Evolutionary conservation across 2,888 invertebrate genomes (phyloP).

Genomic region (Branchipolynoe longqiensis): DNA sequence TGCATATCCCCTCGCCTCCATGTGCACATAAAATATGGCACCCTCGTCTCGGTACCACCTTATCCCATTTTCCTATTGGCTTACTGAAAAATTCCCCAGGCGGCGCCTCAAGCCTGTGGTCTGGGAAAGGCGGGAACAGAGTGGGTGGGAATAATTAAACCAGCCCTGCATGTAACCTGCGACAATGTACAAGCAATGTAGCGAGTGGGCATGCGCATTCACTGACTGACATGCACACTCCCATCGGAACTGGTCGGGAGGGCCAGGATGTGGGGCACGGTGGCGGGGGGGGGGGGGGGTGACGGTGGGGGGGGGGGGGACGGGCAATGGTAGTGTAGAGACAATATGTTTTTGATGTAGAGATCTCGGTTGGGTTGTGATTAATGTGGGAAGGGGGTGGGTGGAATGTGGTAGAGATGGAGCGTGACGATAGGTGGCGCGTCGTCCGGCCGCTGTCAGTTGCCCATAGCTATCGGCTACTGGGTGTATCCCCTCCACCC

Average conservation of each 20-base stretch:
- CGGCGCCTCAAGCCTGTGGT: constrained; percentile 19
- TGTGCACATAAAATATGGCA: constrained; percentile 43
- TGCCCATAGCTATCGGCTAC: background rate
- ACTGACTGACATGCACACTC: background rate
- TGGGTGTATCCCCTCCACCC: background rate
- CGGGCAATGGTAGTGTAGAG: background rate
- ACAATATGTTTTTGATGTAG: constrained; percentile 36
- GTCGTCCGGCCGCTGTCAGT: background rate
- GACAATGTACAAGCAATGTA: background rate
- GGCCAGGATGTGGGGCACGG: background rate
- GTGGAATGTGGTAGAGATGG: constrained; percentile 12
- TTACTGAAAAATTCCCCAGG: constrained; percentile 53
- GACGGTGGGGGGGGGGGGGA: background rate
- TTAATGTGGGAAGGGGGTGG: constrained; percentile 1
- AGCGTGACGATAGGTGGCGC: constrained; percentile 12
- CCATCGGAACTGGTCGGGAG: background rate
- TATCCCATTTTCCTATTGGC: constrained; percentile 54
- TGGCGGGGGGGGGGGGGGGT: background rate
- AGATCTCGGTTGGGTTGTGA: constrained; percentile 19
- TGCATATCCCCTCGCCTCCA: background rate
- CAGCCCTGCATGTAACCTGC: background rate
- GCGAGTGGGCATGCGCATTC: constrained; percentile 4
- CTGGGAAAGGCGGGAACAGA: background rate
- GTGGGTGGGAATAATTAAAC: constrained; percentile 16
- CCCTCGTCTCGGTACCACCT: constrained; percentile 4